Base-by-base conservation (phyloP, 2,888 invertebrate genomes). In the Arctia plantaginis region DNA sequence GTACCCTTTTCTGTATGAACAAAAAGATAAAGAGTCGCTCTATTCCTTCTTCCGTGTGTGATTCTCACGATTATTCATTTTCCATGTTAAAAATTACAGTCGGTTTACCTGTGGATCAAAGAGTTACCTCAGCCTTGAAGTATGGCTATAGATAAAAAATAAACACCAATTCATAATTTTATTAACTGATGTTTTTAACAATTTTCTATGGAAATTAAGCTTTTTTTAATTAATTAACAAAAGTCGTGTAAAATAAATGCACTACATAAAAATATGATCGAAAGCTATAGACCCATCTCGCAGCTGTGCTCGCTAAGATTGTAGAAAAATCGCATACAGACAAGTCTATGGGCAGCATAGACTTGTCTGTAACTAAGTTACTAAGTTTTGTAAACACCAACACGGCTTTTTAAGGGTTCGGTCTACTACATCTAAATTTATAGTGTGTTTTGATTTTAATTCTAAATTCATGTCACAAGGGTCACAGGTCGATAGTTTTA, bases 81-180 rank as follows among this genome's bases (percentile, higher is more conserved):
- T 51, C 47, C 55, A 79, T 77, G 67, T 75, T 66, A 70, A 76
- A 74, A 78, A 78, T 73, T 69, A 69, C 73, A 65, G 67, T 71
- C 78, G 55, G 51, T 69, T 76, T 71, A 69, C 41, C 72, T 66
- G 39, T 27, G 30, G 71, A 76, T 77, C 75, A 80, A 80, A 80
- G 74, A 73, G 69, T 77, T 67, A 71, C 71, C 33, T 73, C 72
- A 66, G n/a, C 66, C 71, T 64, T 71, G 51, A 73, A 79, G 33
- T 23, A 27, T 69, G 15, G 30, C 41, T 35, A 15, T 7, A 27
- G 1, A 27, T 20, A 55, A 47, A 59, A 59, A 27, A 59, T 13
- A 59, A 62, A 62, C 4, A 41, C 0, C 0, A 13, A 18, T 65
- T 65, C 20, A 65, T 35, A 35, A 65, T 35, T 20, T 35, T 65